These are phyloP conservation scores for Dipodomys spectabilis DNA, from an alignment of 2,113 vertebrate species.

Conservation along the genomic window DNA sequence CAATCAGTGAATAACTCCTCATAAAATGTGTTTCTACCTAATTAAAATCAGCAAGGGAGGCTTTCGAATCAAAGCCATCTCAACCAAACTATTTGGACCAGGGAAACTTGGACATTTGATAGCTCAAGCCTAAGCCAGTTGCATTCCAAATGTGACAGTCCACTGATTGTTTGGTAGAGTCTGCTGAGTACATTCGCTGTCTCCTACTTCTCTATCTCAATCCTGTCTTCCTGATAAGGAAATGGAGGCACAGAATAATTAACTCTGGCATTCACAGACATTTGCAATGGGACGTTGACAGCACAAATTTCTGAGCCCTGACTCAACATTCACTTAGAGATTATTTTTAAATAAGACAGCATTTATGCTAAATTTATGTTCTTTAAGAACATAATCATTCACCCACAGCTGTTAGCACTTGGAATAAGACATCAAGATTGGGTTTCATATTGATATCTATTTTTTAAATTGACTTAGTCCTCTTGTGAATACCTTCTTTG, in stretches of 20 bases:
- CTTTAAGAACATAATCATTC: not conserved
- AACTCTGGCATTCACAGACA: not conserved
- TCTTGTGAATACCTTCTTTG: not conserved
- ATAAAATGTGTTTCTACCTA: conserved; percentile 82
- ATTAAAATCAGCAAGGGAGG: conserved; percentile 83
- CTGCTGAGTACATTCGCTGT: conserved; percentile 1
- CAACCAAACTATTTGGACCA: conserved; percentile 74
- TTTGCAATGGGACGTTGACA: not conserved
- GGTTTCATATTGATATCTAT: not conserved
- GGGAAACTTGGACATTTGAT: conserved; percentile 66
- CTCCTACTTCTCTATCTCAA: conserved; percentile 20
- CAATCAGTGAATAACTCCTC: conserved; percentile 73
- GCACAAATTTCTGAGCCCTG: not conserved
- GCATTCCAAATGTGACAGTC: conserved; percentile 72
- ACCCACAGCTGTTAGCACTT: not conserved
- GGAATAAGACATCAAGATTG: not conserved
- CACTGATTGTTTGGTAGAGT: not conserved
- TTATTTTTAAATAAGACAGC: not conserved
- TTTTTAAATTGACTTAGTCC: not conserved
- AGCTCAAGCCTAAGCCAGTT: conserved; percentile 70
- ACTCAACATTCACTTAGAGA: not conserved
- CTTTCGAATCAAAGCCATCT: conserved; percentile 78
- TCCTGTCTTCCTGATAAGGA: too few species aligned
- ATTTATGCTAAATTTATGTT: not conserved
- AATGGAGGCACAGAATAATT: too few species aligned